Base-by-base conservation (phyloP, 30 jellyfish, hydroid and myxozoan species). In the Catostylus mosaicus region DNA sequence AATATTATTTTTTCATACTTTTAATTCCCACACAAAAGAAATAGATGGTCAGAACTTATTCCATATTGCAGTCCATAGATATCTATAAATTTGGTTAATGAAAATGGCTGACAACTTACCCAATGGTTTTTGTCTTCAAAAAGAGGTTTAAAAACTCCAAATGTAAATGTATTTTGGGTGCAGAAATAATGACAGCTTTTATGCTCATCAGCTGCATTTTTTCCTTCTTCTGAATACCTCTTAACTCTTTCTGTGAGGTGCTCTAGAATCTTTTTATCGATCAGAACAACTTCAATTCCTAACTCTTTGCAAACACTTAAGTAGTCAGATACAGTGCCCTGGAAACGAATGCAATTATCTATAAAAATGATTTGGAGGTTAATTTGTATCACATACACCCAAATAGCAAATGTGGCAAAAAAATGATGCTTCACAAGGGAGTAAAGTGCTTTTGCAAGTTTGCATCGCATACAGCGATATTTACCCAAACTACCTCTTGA, bases 181-280 rank as follows among this genome's bases (percentile, higher is more conserved):
- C 91, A 81, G 30, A 81, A 81, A 30, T 81, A 81, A 54, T 81
- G 91, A 51, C 91, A 81, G 1, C 50, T 38, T 59, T 73, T 65
- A 67, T 81, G 91, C 36, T 73, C 91, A 81, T 67, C 84, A 47
- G 32, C 32, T 12, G n/a, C 64, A 19, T 31, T 50, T 12, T 34
- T 63, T 34, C 65, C 80, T 9, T 57, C 84, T 34, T 47, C 33
- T 48, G 91, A 81, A 22, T 36, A 67, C 9, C 36, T 67, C 51
- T 40, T 70, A 19, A 48, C 75, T 65, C 84, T 51, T 19, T 81
- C 84, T 29, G 76, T 27, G 38, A 81, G 91, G 51, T 81, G 91
- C 52, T 34, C 30, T 73, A 81, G 65, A 20, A 81, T 67, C 18
- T 37, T 37, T 50, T 30, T 35, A 27, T 81, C 91, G 18, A 81